These are phyloP conservation scores for Ichneumoninae sp. DNA, from an alignment of 2,888 invertebrate species.

Conservation along the genomic window DNA sequence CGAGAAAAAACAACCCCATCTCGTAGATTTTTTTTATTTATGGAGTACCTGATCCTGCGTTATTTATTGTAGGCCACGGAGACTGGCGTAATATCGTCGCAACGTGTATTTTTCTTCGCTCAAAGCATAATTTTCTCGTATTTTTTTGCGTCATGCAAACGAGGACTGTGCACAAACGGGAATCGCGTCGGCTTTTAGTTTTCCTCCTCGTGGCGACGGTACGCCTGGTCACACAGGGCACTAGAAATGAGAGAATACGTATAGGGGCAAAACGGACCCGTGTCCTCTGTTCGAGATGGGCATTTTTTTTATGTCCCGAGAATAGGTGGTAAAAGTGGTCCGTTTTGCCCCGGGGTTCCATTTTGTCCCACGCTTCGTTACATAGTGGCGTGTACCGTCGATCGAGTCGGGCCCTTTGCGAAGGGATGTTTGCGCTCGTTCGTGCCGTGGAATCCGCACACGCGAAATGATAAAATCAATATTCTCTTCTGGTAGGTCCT, in stretches of 20 bases:
- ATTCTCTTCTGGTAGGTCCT: slow-evolving; percentile 40
- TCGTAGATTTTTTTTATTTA: not conserved
- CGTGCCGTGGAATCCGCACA: slow-evolving; percentile 68
- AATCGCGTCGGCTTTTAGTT: not conserved
- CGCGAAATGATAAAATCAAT: slow-evolving; percentile 73
- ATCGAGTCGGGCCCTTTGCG: slow-evolving; percentile 37
- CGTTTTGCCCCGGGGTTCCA: not conserved
- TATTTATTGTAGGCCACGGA: not conserved
- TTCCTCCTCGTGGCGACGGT: slow-evolving; percentile 14
- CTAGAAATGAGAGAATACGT: not conserved
- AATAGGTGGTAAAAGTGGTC: not conserved
- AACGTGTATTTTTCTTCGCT: slow-evolving; percentile 9
- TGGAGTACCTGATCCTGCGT: not conserved
- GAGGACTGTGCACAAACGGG: slow-evolving; percentile 12
- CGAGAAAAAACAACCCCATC: not conserved
- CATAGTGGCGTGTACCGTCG: slow-evolving; percentile 6
- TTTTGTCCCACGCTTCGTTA: not conserved
- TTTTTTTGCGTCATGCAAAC: slow-evolving; percentile 37
- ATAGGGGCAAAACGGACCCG: not conserved
- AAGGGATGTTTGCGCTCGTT: slow-evolving; percentile 55
- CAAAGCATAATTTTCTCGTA: slow-evolving; percentile 44
- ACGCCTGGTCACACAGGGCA: not conserved
- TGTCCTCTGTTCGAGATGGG: not conserved
- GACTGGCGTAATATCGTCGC: slow-evolving; percentile 25
- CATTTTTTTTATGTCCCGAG: not conserved